Evolutionary conservation across 1,140 invertebrate species (phyloP), one percentile per base, ranked within the genome.

Genomic region (Drosophila asahinai): DNA sequence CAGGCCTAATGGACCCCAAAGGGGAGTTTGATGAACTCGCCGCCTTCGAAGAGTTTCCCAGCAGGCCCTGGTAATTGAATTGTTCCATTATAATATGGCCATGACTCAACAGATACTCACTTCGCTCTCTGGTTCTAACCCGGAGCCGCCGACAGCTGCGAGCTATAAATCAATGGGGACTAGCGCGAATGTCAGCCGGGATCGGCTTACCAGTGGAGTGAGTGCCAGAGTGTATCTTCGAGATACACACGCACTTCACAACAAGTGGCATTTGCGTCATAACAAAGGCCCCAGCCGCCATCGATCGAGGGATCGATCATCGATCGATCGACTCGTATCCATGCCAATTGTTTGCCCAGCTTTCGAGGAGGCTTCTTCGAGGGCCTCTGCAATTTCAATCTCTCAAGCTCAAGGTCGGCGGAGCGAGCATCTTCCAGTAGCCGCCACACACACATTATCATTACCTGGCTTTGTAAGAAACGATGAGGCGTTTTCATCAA

Each of bases 221-320:
- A 25, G 25, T 52, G 27, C 51, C 7, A 55, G 52, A 36, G 52
- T 55, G 30, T 61, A 60, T 64, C 62, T 30, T n/a, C 25, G 25
- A 49, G 55, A 77, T 57, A 79, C 47, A 79, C 49, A 61, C 48
- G 61, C 57, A 84, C 84, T 89, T 84, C 51, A 87, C 54, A 84
- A 81, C 86, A 90, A 84, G 86, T 89, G 81, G 62, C 73, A 76
- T 84, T 89, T 84, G 84, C 84, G 81, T 89, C 84, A 89, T 66
- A 78, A 84, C 84, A 76, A 80, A 82, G 66, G 43, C 61, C 36
- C 40, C 55, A 43, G n/a, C 51, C 54, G 47, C 57, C 38, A 59
- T 30, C 61, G 27, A 45, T 54, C 30, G 30, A 54, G 54, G 40
- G 22, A 71, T 55, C 63, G 30, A 36, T 63, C 15, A 43, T 36